Percentiles rank a stretch among this genome's conserved stretches.
Evolutionary conservation across 2,888 invertebrate genomes (phyloP).

Genomic region (Tipula lateralis): DNA sequence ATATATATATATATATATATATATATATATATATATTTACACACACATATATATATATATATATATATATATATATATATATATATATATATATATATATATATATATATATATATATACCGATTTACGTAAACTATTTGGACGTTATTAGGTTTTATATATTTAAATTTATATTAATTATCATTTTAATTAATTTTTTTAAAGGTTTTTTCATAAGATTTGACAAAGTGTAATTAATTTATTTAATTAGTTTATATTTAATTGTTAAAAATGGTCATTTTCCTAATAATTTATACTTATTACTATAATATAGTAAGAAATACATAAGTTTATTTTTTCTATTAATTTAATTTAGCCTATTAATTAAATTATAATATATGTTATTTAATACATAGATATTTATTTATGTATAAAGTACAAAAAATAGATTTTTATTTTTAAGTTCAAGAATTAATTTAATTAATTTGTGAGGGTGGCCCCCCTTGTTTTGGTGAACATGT

Average conservation of each 20-base stretch:
- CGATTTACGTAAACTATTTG: not conserved
- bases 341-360: not conserved
- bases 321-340: not conserved
- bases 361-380: not conserved
- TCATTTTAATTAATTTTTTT: not conserved
- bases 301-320: not conserved
- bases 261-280: not conserved
- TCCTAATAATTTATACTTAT: not conserved
- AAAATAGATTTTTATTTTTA: not conserved
- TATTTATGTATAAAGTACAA: constrained; percentile 9
- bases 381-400: not conserved
- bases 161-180: not conserved
- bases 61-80: too few relatives aligned
- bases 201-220: not conserved
- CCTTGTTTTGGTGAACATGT: too few relatives aligned
- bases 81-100: too few relatives aligned
- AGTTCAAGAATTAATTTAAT: not conserved
- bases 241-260: not conserved
- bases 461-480: too few relatives aligned
- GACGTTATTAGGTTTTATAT: constrained; percentile 12
- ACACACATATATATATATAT: too few relatives aligned
- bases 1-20: not conserved
- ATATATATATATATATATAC: not conserved
- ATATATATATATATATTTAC: too few relatives aligned
- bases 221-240: not conserved